Evolutionary conservation across 2,113 vertebrate species (phyloP).

Genomic region (Hemicordylus capensis): DNA sequence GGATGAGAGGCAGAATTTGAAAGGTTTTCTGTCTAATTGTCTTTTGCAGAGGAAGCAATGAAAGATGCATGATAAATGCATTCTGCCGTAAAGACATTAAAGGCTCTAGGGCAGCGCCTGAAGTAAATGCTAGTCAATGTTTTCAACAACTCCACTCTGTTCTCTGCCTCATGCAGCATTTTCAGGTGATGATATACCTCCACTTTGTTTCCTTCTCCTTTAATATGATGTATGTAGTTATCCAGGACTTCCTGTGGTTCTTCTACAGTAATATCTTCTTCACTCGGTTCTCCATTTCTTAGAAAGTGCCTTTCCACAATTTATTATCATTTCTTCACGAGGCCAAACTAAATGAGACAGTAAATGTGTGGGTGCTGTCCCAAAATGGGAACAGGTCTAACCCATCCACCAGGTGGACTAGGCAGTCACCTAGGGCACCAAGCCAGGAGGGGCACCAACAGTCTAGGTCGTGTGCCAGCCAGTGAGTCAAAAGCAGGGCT

Average conservation of each 20-base stretch:
- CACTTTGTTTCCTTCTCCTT: not conserved
- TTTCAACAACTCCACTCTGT: not conserved
- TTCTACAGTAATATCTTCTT: not conserved
- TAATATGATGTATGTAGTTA: not conserved
- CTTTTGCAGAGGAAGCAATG: not conserved
- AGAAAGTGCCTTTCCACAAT: not conserved
- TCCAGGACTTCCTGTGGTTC: not conserved
- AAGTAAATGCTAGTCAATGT: not conserved
- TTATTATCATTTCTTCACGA: not conserved
- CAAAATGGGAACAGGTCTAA: not conserved
- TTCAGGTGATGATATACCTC: not conserved
- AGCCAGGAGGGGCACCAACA: too few relatives aligned
- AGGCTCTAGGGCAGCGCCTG: not conserved
- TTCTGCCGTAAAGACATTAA: conserved; percentile 1
- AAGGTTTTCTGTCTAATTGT: conserved; percentile 19
- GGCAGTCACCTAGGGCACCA: too few relatives aligned
- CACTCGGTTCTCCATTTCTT: not conserved
- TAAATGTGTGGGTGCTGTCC: not conserved
- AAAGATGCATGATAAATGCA: conserved; percentile 13
- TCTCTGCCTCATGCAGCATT: not conserved
- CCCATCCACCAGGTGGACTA: too few relatives aligned
- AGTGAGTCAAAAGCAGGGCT: too few relatives aligned
- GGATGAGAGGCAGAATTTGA: not conserved
- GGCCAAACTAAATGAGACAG: not conserved
- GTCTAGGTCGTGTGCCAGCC: too few relatives aligned